These are phyloP conservation scores for Numida meleagris DNA, from an alignment of 2,113 vertebrate genomes.

Conservation along the genomic window DNA sequence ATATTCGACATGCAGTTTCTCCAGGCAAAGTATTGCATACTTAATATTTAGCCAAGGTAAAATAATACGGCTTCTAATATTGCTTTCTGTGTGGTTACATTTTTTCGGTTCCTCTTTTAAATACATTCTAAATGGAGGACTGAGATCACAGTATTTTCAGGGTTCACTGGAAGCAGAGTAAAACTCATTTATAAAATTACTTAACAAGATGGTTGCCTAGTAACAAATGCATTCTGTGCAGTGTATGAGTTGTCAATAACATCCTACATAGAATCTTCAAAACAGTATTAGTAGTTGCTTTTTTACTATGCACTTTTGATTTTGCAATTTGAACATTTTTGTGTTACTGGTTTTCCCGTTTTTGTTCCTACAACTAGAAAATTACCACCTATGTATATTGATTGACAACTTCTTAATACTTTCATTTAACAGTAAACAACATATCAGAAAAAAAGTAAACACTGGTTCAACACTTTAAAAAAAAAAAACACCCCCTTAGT, in stretches of 20 bases:
- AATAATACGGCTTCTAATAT: constrained; percentile 22
- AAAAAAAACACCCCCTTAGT: neutral
- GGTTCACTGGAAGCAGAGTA: constrained; percentile 61
- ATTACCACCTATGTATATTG: neutral
- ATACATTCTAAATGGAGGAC: constrained; percentile 40
- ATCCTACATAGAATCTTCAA: constrained; percentile 29
- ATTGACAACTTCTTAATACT: neutral
- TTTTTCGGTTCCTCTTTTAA: constrained; percentile 38
- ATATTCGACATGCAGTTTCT: neutral
- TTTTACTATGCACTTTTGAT: constrained; percentile 13
- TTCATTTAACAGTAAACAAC: neutral
- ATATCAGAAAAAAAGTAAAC: neutral
- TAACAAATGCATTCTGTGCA: constrained; percentile 67
- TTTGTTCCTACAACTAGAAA: neutral
- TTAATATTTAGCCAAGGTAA: neutral
- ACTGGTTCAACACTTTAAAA: neutral
- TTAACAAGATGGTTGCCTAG: constrained; percentile 72
- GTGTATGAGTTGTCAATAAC: constrained; percentile 37
- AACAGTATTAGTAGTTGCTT: constrained; percentile 43
- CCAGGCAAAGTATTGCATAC: neutral
- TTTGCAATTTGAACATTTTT: neutral
- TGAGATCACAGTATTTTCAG: constrained; percentile 64
- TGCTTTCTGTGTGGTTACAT: constrained; percentile 15
- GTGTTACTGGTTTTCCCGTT: neutral
- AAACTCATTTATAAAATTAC: constrained; percentile 68